These are phyloP conservation scores for Pandemis cinnamomeana DNA, from an alignment of 2,888 invertebrate species.

Conservation along the genomic window DNA sequence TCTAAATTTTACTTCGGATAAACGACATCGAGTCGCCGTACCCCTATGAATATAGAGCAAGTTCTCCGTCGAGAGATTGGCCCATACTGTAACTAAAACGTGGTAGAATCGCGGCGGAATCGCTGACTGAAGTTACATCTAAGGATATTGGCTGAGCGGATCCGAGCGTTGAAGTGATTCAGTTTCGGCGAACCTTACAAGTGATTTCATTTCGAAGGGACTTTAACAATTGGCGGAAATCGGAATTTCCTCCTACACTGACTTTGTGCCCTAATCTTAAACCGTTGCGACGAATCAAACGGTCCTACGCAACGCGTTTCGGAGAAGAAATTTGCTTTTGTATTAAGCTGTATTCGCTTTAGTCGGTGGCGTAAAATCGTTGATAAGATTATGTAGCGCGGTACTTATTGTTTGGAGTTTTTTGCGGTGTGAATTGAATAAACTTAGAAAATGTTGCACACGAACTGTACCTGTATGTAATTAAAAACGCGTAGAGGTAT, in stretches of 20 bases:
- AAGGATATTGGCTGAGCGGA: conserved; percentile 59
- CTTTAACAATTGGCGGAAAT: conserved; percentile 73
- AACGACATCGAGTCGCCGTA: conserved; percentile 24
- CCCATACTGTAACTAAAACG: conserved; percentile 39
- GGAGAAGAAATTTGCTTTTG: conserved; percentile 50
- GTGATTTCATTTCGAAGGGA: conserved; percentile 67
- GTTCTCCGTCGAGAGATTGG: conserved; percentile 26
- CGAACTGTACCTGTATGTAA: too few species aligned
- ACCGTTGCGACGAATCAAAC: conserved; percentile 68
- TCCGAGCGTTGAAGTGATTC: conserved; percentile 71
- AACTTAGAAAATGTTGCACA: not conserved
- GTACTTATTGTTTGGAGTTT: not conserved
- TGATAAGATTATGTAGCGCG: conserved; percentile 29
- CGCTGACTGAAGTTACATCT: conserved; percentile 52
- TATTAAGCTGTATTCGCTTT: conserved; percentile 44
- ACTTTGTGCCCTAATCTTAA: conserved; percentile 63
- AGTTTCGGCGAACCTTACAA: conserved; percentile 64
- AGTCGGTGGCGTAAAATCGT: conserved; percentile 45
- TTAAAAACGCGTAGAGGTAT: too few species aligned
- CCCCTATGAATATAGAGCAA: conserved; percentile 39
- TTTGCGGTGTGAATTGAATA: not conserved
- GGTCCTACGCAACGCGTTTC: conserved; percentile 52
- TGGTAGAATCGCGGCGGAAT: conserved; percentile 26
- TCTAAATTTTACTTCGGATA: conserved; percentile 15
- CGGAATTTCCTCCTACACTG: conserved; percentile 65